Conservation (phyloP, 2,888 invertebrate genomes). For the Orgyia antiqua region DNA sequence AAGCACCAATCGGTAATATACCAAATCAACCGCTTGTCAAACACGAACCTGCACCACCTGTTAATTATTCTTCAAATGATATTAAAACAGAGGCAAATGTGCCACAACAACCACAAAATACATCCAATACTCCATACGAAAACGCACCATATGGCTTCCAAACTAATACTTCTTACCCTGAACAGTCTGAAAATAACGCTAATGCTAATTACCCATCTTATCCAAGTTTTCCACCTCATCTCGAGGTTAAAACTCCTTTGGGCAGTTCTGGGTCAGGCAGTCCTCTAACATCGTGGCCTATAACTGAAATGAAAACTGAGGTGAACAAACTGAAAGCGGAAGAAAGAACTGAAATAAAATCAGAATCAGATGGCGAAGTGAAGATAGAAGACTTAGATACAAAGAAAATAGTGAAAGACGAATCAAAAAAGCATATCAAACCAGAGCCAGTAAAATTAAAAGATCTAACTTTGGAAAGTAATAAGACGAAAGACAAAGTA, state of each 20-base stretch:
- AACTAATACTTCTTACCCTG: constrained; percentile 41
- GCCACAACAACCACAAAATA: constrained; percentile 33
- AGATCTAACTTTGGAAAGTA: constrained; percentile 27
- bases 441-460: constrained; percentile 27
- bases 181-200: constrained; percentile 34
- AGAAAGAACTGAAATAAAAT: constrained; percentile 66
- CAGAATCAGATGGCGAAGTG: constrained; percentile 74
- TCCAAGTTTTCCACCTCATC: constrained; percentile 46
- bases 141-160: constrained; percentile 49
- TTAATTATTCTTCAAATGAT: constrained; percentile 34
- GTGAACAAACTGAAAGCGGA: constrained; percentile 63
- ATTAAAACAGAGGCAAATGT: constrained; percentile 42
- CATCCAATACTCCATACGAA: constrained; percentile 32
- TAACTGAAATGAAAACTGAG: constrained; percentile 66
- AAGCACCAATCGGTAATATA: constrained; percentile 24
- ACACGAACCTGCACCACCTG: constrained; percentile 17
- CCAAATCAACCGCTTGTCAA: constrained; percentile 21
- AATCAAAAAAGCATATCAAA: constrained; percentile 38
- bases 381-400: constrained; percentile 73
- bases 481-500: constrained; percentile 33
- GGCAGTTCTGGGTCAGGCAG: constrained; percentile 59
- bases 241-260: constrained; percentile 62
- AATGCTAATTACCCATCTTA: constrained; percentile 48
- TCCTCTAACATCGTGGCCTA: constrained; percentile 62
- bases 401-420: constrained; percentile 65